Evolutionary conservation across 2,113 vertebrate species (phyloP).

Genomic region (Illadopsis cleaveri): DNA sequence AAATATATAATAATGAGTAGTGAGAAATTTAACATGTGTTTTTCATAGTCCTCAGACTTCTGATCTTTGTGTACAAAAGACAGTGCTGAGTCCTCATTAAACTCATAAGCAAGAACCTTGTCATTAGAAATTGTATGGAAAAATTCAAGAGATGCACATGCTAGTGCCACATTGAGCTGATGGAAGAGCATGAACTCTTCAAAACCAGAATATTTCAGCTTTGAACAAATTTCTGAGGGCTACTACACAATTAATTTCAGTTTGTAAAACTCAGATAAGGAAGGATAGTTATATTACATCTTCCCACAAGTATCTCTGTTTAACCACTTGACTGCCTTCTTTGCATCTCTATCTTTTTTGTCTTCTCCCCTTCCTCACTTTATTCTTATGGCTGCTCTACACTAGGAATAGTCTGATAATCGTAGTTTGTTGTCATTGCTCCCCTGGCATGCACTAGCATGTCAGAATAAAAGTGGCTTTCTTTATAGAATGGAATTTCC

Average conservation of each 20-base stretch:
- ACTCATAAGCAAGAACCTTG: not conserved
- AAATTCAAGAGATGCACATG: not conserved
- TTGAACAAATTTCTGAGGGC: not conserved
- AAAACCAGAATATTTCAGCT: not conserved
- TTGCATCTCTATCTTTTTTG: not conserved
- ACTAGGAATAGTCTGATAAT: not conserved
- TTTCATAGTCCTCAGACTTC: not conserved
- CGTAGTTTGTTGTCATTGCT: not conserved
- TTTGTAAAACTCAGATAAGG: not conserved
- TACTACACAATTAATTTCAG: not conserved
- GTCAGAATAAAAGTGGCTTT: not conserved
- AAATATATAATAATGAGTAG: not conserved
- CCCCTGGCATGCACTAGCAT: not conserved
- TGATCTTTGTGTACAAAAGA: not conserved
- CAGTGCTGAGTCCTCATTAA: not conserved
- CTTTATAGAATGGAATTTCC: not conserved
- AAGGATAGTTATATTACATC: not conserved
- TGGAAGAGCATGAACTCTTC: not conserved
- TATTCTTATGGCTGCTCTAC: not conserved
- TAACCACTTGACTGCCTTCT: not conserved
- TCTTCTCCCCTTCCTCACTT: not conserved
- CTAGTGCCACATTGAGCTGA: not conserved
- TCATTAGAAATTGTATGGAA: not conserved
- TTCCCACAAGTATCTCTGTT: not conserved
- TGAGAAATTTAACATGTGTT: not conserved